Percentiles rank a stretch among this genome's conserved stretches.
These are phyloP conservation scores for Rhagophthalmus giganteus DNA, from an alignment of 2,888 invertebrate species.

Conservation along the genomic window DNA sequence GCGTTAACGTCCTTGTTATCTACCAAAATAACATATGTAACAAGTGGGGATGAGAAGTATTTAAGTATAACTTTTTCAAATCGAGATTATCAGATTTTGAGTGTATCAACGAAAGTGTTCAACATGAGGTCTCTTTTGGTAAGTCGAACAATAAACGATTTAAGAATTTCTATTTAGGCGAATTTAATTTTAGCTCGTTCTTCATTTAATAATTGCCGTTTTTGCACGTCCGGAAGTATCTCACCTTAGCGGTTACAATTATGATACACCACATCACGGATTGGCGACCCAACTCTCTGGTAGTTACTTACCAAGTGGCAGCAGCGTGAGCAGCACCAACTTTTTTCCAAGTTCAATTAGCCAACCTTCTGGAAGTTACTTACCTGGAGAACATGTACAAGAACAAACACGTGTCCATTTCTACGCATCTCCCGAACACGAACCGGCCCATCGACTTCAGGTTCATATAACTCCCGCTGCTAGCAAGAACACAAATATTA, in stretches of 20 bases:
- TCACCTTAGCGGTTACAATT: too few relatives aligned
- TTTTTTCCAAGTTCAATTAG: background rate
- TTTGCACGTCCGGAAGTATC: conserved; percentile 4
- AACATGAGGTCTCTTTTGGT: background rate
- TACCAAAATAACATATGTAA: too few relatives aligned
- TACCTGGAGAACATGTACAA: conserved; percentile 16
- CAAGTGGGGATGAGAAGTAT: background rate
- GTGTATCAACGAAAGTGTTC: background rate
- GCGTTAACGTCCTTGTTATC: too few relatives aligned
- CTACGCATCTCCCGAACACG: conserved; percentile 49
- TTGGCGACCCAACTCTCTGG: too few relatives aligned
- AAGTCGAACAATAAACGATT: background rate
- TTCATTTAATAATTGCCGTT: conserved; percentile 49
- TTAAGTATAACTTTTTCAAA: background rate
- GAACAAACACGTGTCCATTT: conserved; percentile 49
- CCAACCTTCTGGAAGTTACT: background rate
- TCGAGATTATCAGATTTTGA: background rate
- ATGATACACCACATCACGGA: too few relatives aligned
- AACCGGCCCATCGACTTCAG: conserved; percentile 39
- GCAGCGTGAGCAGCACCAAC: background rate
- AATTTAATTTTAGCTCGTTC: conserved; percentile 31
- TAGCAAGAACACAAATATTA: conserved; percentile 54
- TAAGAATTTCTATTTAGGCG: background rate
- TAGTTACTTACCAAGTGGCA: conserved; percentile 8
- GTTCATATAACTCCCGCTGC: conserved; percentile 43